phyloP scores from a whole-genome alignment of 1,140 invertebrate genomes.

The Ganaspis sp. region DNA sequence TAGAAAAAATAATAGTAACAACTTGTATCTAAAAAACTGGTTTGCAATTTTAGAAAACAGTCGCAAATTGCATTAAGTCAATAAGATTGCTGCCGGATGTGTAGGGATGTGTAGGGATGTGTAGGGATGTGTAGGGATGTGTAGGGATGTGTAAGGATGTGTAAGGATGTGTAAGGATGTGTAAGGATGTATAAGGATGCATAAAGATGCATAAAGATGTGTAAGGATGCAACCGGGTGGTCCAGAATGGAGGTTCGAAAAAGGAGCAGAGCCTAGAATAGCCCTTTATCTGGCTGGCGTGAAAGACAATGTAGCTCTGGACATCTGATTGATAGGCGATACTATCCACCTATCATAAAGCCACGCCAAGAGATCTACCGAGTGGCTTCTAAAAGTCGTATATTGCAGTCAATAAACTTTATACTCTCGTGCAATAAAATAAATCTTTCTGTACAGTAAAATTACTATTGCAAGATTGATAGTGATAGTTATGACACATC shows the following conservation, averaged over 20 bases:
- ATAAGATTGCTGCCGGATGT: conserved; percentile 67
- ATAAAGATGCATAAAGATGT: too few species aligned
- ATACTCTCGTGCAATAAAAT: conserved; percentile 31
- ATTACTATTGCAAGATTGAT: conserved; percentile 43
- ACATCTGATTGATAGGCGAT: conserved; percentile 72
- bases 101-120: too few species aligned
- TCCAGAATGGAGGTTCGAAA: conserved; percentile 51
- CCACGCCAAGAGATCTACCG: conserved; percentile 52
- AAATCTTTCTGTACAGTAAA: conserved; percentile 21
- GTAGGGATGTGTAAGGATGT: too few species aligned
- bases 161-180: too few species aligned
- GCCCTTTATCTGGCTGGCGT: conserved; percentile 65
- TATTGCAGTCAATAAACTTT: conserved; percentile 20
- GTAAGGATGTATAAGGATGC: too few species aligned
- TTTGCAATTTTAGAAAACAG: too few species aligned
- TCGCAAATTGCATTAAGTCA: too few species aligned
- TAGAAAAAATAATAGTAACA: too few species aligned
- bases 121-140: too few species aligned
- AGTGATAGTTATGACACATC: conserved; percentile 28
- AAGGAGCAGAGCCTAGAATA: conserved; percentile 46
- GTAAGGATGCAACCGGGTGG: conserved; percentile 67
- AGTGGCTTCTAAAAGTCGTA: conserved; percentile 48
- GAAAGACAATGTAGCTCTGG: conserved; percentile 67
- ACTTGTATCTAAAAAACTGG: too few species aligned
- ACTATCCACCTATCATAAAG: conserved; percentile 65